phyloP scores from a whole-genome alignment of 1,140 invertebrate genomes.

The Megalopta genalis region DNA sequence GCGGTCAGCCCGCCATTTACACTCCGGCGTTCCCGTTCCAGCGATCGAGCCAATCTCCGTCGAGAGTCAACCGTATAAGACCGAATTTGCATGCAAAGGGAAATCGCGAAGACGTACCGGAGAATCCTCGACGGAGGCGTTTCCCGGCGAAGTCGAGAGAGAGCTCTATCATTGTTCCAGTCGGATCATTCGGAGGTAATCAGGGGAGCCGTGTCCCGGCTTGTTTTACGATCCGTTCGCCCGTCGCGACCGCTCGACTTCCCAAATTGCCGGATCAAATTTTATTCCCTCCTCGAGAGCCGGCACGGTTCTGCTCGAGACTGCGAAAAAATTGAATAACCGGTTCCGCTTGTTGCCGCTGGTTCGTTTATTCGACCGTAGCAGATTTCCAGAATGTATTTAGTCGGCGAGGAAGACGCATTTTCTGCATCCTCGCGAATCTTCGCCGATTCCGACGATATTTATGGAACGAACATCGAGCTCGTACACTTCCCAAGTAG shows the following conservation, averaged over 20 bases:
- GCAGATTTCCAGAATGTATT: too few species aligned
- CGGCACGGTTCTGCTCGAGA: too few species aligned
- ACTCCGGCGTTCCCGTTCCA: not conserved
- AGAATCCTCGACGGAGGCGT: not conserved
- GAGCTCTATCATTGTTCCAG: slow-evolving; percentile 9
- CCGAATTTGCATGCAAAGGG: slow-evolving; percentile 26
- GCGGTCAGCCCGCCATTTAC: slow-evolving; percentile 19
- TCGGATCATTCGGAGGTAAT: slow-evolving; percentile 25
- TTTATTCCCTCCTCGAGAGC: not conserved
- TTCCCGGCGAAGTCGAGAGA: not conserved
- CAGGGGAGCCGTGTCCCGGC: slow-evolving; percentile 16
- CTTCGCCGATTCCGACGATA: too few species aligned
- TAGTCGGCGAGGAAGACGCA: too few species aligned
- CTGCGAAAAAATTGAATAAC: too few species aligned
- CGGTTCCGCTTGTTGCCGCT: too few species aligned
- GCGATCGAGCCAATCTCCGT: not conserved
- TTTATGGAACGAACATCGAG: too few species aligned
- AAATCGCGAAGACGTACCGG: not conserved
- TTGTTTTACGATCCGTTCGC: slow-evolving; percentile 38
- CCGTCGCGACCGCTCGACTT: slow-evolving; percentile 26
- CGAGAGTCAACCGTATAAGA: not conserved
- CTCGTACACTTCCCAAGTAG: too few species aligned
- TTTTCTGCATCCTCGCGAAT: too few species aligned
- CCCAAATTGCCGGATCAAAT: slow-evolving; percentile 32
- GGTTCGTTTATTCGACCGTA: too few species aligned